Evolutionary conservation across 2,888 invertebrate species (phyloP).

Genomic region (Hyalella azteca): DNA sequence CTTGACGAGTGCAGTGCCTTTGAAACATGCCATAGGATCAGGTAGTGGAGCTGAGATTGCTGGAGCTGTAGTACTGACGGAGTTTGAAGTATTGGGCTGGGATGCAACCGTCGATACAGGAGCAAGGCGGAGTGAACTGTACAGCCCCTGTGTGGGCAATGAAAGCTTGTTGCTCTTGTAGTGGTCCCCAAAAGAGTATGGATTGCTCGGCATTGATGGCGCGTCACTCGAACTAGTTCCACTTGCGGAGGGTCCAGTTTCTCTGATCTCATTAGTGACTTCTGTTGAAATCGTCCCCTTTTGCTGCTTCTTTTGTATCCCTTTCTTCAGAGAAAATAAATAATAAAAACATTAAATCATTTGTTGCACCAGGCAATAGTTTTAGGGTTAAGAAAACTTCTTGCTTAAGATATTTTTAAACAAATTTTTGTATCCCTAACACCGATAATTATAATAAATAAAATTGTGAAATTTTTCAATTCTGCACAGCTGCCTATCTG

Average conservation of each 20-base stretch:
- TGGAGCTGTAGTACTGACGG: not conserved
- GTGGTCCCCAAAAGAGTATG: conserved; percentile 4
- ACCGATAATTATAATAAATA: too few relatives aligned
- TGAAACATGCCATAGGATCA: conserved; percentile 9
- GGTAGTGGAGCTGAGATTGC: not conserved
- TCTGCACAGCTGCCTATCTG: too few relatives aligned
- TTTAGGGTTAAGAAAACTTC: too few relatives aligned
- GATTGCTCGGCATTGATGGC: not conserved
- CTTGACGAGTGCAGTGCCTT: not conserved
- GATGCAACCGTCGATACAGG: conserved; percentile 1
- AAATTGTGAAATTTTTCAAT: too few relatives aligned
- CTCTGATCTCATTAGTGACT: not conserved
- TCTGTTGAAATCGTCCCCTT: conserved; percentile 13
- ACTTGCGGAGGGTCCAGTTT: not conserved
- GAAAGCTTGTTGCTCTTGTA: conserved; percentile 21
- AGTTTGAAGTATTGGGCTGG: not conserved
- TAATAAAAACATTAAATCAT: too few relatives aligned
- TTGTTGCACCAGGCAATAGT: too few relatives aligned
- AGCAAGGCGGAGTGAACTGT: conserved; percentile 7
- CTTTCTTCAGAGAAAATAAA: too few relatives aligned
- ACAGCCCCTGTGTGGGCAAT: not conserved
- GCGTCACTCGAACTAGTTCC: not conserved
- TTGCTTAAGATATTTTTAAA: too few relatives aligned
- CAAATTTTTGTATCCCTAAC: too few relatives aligned
- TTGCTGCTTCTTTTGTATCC: conserved; percentile 8